Percentiles rank a stretch among this genome's conserved stretches.
Conservation (phyloP, 2,888 invertebrate species). For the Agonopterix heracliana region DNA sequence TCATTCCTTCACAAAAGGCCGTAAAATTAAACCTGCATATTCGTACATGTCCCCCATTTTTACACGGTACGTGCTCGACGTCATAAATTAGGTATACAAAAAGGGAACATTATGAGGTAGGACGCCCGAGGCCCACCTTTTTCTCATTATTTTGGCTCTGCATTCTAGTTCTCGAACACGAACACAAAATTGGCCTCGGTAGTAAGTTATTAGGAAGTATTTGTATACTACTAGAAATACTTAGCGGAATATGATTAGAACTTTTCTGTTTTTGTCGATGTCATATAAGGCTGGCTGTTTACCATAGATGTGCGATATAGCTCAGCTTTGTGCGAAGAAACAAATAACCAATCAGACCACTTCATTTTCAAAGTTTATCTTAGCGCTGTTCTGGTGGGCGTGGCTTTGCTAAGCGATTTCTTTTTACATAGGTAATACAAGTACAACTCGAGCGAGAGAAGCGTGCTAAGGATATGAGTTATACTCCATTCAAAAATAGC, state of each 20-base stretch:
- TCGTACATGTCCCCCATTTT: conserved; percentile 54
- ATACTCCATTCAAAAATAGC: too few relatives aligned
- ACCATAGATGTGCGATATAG: too few relatives aligned
- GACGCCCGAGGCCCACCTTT: conserved; percentile 45
- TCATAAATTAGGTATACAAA: conserved; percentile 65
- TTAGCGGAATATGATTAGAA: too few relatives aligned
- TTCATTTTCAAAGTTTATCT: too few relatives aligned
- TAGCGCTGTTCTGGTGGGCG: too few relatives aligned
- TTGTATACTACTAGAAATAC: background rate
- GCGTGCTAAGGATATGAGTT: too few relatives aligned
- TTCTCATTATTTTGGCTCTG: conserved; percentile 42
- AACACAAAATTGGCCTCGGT: conserved; percentile 32
- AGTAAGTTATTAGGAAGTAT: background rate
- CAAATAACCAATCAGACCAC: too few relatives aligned
- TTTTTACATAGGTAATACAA: too few relatives aligned
- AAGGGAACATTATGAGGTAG: conserved; percentile 53
- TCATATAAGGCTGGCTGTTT: background rate
- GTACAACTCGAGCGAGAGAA: background rate
- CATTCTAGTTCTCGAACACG: conserved; percentile 36
- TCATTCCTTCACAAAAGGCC: conserved; percentile 56
- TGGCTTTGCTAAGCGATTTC: background rate
- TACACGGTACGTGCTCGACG: conserved; percentile 52
- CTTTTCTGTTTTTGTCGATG: background rate
- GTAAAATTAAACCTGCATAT: conserved; percentile 64
- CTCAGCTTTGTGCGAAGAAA: too few relatives aligned